Evolutionary conservation across 2,797 vertebrate genomes (phyloP).

Genomic region (Podarcis siculus): DNA sequence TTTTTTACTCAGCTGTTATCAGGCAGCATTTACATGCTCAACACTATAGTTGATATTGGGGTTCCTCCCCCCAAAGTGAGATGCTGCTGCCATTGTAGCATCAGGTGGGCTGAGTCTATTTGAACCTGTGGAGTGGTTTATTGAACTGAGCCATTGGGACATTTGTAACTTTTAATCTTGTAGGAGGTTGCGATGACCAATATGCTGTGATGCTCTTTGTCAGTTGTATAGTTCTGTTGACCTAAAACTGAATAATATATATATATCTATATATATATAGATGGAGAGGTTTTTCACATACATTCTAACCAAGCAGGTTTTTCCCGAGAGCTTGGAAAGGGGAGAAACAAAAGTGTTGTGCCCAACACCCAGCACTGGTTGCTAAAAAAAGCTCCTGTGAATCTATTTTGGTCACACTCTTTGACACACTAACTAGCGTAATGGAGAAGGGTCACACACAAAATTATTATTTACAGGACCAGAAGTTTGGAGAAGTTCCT

Average conservation of each 20-base stretch:
- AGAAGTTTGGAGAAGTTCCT: accelerated
- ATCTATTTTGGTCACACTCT: constrained; percentile 66
- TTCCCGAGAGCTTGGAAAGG: constrained; percentile 14
- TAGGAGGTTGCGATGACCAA: too few species aligned
- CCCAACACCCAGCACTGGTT: constrained; percentile 56
- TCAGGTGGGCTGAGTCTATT: neutral
- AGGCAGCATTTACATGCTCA: neutral
- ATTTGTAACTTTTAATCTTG: too few species aligned
- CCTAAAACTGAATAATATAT: too few species aligned
- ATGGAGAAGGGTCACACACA: constrained; percentile 34
- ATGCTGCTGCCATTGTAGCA: neutral
- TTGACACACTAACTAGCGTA: constrained; percentile 50
- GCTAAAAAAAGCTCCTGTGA: constrained; percentile 62
- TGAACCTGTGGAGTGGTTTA: too few species aligned
- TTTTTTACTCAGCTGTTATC: neutral
- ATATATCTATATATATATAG: too few species aligned
- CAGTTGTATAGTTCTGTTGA: too few species aligned
- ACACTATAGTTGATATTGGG: neutral
- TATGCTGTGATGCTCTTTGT: too few species aligned
- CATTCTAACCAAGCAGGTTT: neutral
- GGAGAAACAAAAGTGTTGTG: constrained; percentile 45
- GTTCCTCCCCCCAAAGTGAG: neutral
- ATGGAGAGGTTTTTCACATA: neutral
- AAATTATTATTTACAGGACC: neutral
- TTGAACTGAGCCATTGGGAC: too few species aligned